Evolutionary conservation across 1,140 invertebrate species (phyloP), one percentile per base, ranked within the genome.

Genomic region (Tetramorium alpestre): DNA sequence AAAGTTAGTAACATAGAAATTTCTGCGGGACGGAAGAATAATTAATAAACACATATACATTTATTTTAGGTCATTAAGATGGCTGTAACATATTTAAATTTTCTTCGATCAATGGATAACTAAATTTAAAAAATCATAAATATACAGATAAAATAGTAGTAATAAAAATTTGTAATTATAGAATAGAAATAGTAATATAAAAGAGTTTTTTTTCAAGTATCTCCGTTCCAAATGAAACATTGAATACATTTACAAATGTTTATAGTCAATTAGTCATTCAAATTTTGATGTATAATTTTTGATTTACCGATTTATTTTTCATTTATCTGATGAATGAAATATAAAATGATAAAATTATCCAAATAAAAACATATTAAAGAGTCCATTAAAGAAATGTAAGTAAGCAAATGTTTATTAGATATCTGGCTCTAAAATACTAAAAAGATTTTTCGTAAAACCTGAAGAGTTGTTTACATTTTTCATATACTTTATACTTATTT

Each of bases 31-130:
- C 41, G 3, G 6, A 25, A 41, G 4, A 51, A 2, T 3, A 25
- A 54, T 38, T 54, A 44, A 67, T 22, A 47, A n/a, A 33, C n/a
- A 18, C n/a, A 1, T 65, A 56, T 13, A 2, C 33, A 54, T 51
- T 65, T 51, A 51, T 82, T 82, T 82, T 47, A 82, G 78, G 18
- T 82, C 18, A 0, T 58, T n/a, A 82, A 82, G 5, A 82, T 56
- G 51, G n/a, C 78, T 18, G 49, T 56, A 0, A 56, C 78, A 11
- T 82, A 82, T 70, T 56, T 82, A n/a, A 82, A 58, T 72, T 10
- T 82, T 54, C 64, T 82, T 58, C 65, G 65, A 8, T 70, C 65
- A 33, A 1, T 28, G n/a, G n/a, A 8, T 47, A 47, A 47, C 1
- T 81, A 16, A 54, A n/a, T 18, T 18, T 64, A 13, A 33, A 62